Evolutionary conservation across 2,113 vertebrate genomes (phyloP), one percentile per base, ranked within the genome.

Genomic region (Ariopsis seemanni): DNA sequence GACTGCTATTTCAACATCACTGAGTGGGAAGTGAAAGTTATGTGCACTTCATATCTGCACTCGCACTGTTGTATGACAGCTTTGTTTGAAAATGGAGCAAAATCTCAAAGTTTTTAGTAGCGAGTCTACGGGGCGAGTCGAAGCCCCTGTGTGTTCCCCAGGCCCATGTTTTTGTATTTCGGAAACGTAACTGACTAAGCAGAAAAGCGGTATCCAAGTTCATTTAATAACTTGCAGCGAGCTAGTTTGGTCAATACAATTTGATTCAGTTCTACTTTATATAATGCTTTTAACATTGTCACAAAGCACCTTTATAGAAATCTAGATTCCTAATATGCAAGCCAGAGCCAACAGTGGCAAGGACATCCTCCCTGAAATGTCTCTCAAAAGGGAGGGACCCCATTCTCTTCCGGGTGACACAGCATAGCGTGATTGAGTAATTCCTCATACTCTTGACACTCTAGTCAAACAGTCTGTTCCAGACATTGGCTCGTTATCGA

Each of bases 21-120:
- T 4, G 7, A 2, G 30, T 55, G 30, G 86, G 83, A 88, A 85
- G 60, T 77, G 86, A 89, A 87, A 87, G 77, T 77, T 18, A 15
- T 83, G 60, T 87, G 48, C 34, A 42, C 14, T 62, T 30, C 60
- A 86, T 30, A 20, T 50, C 50, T 69, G 78, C 10, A 15, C 53
- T 88, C 57, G 17, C 63, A 20, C 53, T 30, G 12, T 71, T 34
- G 25, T 12, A 67, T 15, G 30, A 77, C 11, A 20, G 52, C 2
- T 57, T 30, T 30, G 75, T 27, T 53, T 53, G n/a, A 78, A 55
- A 72, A 72, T 42, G 8, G 12, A 42, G 12, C 30, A 20, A 42
- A 72, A 5, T 71, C 30, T 34, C 18, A 18, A 1, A 42, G 48
- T 48, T 74, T 74, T 2, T 48, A 74, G 48, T 74, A 10, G 17